A percentile compares a stretch with the other conserved stretches of the same genome.
phyloP scores from a whole-genome alignment of 2,888 invertebrate species.

The Corbicula japonica region DNA sequence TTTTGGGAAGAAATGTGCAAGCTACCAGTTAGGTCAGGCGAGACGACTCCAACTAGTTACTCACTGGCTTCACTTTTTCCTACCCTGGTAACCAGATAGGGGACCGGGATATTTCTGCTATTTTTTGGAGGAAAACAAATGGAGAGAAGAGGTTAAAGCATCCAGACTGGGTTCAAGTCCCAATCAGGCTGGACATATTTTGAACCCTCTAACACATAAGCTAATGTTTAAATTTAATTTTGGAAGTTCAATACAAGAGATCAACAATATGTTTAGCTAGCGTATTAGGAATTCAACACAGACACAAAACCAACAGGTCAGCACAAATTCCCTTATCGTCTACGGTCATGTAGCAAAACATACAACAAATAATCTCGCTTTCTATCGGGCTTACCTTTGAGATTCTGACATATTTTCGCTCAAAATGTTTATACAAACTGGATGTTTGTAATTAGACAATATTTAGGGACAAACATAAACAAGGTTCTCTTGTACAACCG shows the following conservation, averaged over 20 bases:
- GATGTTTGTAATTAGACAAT: neutral
- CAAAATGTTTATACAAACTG: too few species aligned
- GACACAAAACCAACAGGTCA: neutral
- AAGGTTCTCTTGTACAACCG: constrained; percentile 49
- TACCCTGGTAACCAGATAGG: too few species aligned
- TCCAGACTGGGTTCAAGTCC: too few species aligned
- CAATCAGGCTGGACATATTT: too few species aligned
- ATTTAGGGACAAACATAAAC: constrained; percentile 35
- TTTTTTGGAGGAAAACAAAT: too few species aligned
- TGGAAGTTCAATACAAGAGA: neutral
- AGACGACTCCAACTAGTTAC: too few species aligned
- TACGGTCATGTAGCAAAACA: neutral
- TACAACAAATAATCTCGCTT: too few species aligned
- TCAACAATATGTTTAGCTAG: neutral
- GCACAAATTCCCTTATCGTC: neutral
- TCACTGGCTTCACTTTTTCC: too few species aligned
- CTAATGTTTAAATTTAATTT: neutral
- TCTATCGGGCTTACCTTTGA: constrained; percentile 35
- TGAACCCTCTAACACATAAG: neutral
- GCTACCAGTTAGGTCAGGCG: too few species aligned
- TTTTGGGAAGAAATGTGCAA: too few species aligned
- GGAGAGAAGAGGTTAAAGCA: too few species aligned
- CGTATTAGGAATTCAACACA: neutral
- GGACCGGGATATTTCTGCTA: too few species aligned
- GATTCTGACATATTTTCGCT: constrained; percentile 31